These are phyloP conservation scores for Dicranocentrus wangi DNA, from an alignment of 2,888 invertebrate genomes.

Conservation along the genomic window DNA sequence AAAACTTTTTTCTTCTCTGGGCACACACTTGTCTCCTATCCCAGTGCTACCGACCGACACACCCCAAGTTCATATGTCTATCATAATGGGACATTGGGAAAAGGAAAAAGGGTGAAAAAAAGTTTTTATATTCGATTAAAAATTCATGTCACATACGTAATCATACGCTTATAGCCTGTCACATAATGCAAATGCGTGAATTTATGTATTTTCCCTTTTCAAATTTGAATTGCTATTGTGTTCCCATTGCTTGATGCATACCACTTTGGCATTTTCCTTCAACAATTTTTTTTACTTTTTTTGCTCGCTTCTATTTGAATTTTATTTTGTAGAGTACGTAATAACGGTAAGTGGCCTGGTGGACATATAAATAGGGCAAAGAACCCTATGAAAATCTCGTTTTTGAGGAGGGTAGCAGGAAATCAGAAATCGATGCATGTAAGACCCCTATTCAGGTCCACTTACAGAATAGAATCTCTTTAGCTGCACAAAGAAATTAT, in stretches of 20 bases:
- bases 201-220: slow-evolving; percentile 13
- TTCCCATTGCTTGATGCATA: not conserved
- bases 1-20: slow-evolving; percentile 14
- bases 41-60: too few relatives aligned
- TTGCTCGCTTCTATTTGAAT: not conserved
- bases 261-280: not conserved
- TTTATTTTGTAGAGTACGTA: not conserved
- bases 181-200: slow-evolving; percentile 45
- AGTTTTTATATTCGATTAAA: slow-evolving; percentile 35
- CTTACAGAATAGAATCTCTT: too few relatives aligned
- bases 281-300: slow-evolving; percentile 2
- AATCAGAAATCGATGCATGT: slow-evolving; percentile 7
- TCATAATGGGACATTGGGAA: not conserved
- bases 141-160: slow-evolving; percentile 49
- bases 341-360: not conserved
- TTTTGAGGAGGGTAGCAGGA: not conserved
- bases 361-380: slow-evolving; percentile 6
- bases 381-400: slow-evolving; percentile 11
- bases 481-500: too few relatives aligned
- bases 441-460: too few relatives aligned
- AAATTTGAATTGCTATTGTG: slow-evolving; percentile 19
- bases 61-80: not conserved
- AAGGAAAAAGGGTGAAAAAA: not conserved
- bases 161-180: slow-evolving; percentile 43
- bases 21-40: not conserved